phyloP scores from a whole-genome alignment of 2,113 vertebrate species.

The Cinclus mexicanus region DNA sequence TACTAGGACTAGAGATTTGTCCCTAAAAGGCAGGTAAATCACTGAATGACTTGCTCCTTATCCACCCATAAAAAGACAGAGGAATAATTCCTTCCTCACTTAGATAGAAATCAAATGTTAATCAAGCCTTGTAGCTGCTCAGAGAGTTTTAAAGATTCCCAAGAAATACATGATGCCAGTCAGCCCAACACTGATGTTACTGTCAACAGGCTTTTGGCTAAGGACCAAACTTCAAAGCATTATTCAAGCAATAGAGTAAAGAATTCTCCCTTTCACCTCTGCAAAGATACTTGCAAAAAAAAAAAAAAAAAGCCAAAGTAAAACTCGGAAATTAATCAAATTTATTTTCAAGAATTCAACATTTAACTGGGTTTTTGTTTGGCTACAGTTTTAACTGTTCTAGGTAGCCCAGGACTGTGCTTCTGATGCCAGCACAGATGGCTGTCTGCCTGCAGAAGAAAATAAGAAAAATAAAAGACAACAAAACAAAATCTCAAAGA shows the following conservation, averaged over 20 bases:
- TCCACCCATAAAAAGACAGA: neutral
- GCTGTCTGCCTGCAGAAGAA: neutral
- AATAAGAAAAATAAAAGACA: neutral
- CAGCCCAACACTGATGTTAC: neutral
- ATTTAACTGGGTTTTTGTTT: neutral
- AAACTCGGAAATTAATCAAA: neutral
- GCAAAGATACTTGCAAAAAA: neutral
- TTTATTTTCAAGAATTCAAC: neutral
- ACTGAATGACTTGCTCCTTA: neutral
- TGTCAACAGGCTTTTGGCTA: neutral
- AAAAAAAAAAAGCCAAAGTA: neutral
- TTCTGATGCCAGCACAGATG: neutral
- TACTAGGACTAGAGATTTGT: neutral
- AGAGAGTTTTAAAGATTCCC: slow-evolving; percentile 5
- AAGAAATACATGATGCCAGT: neutral
- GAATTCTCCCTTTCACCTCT: neutral
- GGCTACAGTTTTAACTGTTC: neutral
- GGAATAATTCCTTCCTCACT: neutral
- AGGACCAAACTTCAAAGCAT: neutral
- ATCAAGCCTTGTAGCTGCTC: neutral
- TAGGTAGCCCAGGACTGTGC: neutral
- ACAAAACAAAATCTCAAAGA: neutral
- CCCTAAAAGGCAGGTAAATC: neutral
- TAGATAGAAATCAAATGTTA: neutral
- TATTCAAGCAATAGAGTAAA: neutral